Evolutionary conservation across 2,888 invertebrate genomes (phyloP), one percentile per base, ranked within the genome.

Genomic region (Cephus pygmeus): DNA sequence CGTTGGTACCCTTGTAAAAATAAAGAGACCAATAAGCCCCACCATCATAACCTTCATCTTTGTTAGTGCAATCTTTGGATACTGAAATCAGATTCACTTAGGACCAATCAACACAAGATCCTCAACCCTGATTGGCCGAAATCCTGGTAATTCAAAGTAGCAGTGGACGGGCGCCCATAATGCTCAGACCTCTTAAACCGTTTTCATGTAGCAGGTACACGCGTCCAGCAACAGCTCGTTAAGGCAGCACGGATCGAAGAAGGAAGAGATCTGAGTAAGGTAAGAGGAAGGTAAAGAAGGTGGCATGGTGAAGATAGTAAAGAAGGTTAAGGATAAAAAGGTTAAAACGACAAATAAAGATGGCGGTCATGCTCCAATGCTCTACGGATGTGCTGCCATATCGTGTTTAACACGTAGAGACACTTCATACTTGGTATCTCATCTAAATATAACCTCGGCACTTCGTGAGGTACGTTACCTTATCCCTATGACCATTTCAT

Each of bases 361-460:
- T 56, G 56, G 56, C 56, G 23, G 56, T 56, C 23, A 56, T 56
- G 56, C 56, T 56, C 56, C 9, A 23, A 56, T 56, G 56, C 23
- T 56, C 56, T 56, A 56, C 23, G 56, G 56, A 34, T 71, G 71
- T 12, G 71, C 34, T 15, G 71, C 31, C 34, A 31, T 34, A 84
- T 85, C 81, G 78, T 82, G 81, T 81, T 83, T 84, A 83, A 83
- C 85, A 84, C 82, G 75, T 80, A 77, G 82, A 79, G 86, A 86
- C 87, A 87, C 84, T 86, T 83, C 82, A 78, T 81, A 74, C 82
- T 77, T 75, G 79, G 81, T 80, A 87, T 85, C 84, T 82, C 81
- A 83, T 85, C 86, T 88, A 87, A 88, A 88, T 88, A 88, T 87
- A 87, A 84, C 85, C 35, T 4, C 23, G 74, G 56, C 56, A 56